Evolutionary conservation across 2,888 invertebrate species (phyloP).

Genomic region (Steinernema scapterisci): DNA sequence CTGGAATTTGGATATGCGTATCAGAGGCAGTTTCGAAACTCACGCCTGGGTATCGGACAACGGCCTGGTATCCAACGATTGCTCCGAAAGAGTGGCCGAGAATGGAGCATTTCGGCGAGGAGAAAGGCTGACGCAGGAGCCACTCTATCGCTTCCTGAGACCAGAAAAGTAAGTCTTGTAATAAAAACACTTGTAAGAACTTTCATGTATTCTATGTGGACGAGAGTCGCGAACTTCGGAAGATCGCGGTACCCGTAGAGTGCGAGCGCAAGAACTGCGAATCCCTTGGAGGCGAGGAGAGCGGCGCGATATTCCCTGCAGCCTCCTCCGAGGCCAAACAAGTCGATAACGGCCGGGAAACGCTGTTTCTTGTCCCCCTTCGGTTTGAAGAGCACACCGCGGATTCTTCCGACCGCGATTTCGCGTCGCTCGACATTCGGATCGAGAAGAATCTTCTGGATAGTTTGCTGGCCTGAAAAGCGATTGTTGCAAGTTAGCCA

Average conservation of each 20-base stretch:
- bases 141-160: slow-evolving; percentile 17
- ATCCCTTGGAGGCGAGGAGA: slow-evolving; percentile 11
- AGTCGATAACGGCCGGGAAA: slow-evolving; percentile 3
- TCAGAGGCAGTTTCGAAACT: neutral
- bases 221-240: neutral
- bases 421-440: slow-evolving; percentile 17
- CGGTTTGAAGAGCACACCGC: slow-evolving; percentile 19
- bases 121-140: neutral
- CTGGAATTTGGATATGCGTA: neutral
- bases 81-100: slow-evolving; percentile 4
- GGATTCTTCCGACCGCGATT: neutral
- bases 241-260: slow-evolving; percentile 15
- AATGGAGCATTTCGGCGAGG: slow-evolving; percentile 5
- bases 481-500: neutral
- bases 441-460: slow-evolving; percentile 20
- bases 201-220: slow-evolving; percentile 14
- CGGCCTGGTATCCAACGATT: slow-evolving; percentile 3
- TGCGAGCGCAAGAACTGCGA: slow-evolving; percentile 4
- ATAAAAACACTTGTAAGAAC: neutral
- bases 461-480: neutral
- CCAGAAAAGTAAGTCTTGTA: neutral
- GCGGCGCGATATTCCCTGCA: slow-evolving; percentile 11
- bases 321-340: slow-evolving; percentile 9
- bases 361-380: neutral
- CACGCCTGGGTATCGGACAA: slow-evolving; percentile 7